phyloP scores from a whole-genome alignment of 2,113 vertebrate species.

The Myotis brandtii region DNA sequence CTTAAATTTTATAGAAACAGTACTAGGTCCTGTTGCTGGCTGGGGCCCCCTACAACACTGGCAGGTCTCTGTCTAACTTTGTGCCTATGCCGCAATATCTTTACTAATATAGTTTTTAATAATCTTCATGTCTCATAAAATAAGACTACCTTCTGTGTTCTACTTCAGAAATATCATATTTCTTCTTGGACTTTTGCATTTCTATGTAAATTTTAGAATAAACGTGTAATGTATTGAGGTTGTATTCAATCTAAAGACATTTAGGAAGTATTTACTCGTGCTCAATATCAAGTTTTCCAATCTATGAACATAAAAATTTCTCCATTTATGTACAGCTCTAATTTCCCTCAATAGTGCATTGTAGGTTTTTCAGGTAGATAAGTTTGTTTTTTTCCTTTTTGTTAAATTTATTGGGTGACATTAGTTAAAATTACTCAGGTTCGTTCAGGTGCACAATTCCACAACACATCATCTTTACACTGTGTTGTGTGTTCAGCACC shows the following conservation, averaged over 20 bases:
- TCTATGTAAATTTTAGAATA: neutral
- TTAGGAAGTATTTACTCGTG: neutral
- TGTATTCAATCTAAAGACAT: neutral
- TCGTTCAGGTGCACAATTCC: neutral
- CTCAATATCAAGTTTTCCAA: neutral
- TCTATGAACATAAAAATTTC: neutral
- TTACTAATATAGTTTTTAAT: neutral
- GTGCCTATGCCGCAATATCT: neutral
- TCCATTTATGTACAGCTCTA: neutral
- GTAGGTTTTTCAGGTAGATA: neutral
- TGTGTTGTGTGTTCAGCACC: neutral
- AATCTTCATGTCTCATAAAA: neutral
- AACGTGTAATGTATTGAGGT: neutral
- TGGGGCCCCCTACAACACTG: neutral
- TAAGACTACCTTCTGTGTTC: neutral
- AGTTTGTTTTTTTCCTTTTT: neutral
- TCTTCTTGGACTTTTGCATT: neutral
- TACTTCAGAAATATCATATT: neutral
- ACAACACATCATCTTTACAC: neutral
- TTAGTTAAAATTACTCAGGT: neutral
- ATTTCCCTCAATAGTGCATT: neutral
- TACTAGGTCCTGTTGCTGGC: neutral
- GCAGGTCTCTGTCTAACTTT: neutral
- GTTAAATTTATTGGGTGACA: neutral
- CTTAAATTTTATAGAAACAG: neutral